A percentile compares a stretch with the other conserved stretches of the same genome.
Conservation (phyloP, 30 jellyfish, hydroid and myxozoan genomes). For the Cassiopea xamachana region DNA sequence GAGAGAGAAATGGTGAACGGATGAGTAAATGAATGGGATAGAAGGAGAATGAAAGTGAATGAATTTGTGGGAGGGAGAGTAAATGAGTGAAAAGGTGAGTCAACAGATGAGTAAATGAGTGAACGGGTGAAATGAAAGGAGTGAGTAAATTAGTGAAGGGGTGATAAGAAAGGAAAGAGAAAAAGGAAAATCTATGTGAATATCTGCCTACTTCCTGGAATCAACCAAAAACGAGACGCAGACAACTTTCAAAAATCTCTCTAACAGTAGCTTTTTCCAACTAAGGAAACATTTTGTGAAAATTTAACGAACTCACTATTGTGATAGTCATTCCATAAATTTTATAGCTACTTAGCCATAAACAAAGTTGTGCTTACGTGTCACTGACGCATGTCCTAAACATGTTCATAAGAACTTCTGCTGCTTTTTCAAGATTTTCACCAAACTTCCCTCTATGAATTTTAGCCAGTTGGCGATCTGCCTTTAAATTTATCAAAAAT, state of each 20-base stretch:
- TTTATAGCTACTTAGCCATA: too few species aligned
- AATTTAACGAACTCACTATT: too few species aligned
- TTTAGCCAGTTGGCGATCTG: slow-evolving; percentile 77
- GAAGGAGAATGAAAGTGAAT: neutral
- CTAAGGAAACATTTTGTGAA: too few species aligned
- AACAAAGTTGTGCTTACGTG: slow-evolving; percentile 53
- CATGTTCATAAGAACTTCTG: slow-evolving; percentile 88
- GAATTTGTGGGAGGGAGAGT: neutral
- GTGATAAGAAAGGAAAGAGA: neutral
- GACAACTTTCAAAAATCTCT: too few species aligned
- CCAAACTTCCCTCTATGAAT: slow-evolving; percentile 80
- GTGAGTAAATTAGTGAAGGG: neutral
- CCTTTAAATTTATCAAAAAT: slow-evolving; percentile 26
- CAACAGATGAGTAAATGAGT: neutral
- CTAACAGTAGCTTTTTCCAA: too few species aligned
- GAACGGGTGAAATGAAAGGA: neutral
- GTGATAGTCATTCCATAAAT: too few species aligned
- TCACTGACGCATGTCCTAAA: slow-evolving; percentile 97
- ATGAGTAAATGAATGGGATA: neutral
- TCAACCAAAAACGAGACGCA: too few species aligned
- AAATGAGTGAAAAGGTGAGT: neutral
- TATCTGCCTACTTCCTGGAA: too few species aligned
- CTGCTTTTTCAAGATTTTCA: slow-evolving; percentile 90
- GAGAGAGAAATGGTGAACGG: neutral
- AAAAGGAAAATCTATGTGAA: neutral